phyloP scores from a whole-genome alignment of 2,113 vertebrate species.

The Platysteira castanea region DNA sequence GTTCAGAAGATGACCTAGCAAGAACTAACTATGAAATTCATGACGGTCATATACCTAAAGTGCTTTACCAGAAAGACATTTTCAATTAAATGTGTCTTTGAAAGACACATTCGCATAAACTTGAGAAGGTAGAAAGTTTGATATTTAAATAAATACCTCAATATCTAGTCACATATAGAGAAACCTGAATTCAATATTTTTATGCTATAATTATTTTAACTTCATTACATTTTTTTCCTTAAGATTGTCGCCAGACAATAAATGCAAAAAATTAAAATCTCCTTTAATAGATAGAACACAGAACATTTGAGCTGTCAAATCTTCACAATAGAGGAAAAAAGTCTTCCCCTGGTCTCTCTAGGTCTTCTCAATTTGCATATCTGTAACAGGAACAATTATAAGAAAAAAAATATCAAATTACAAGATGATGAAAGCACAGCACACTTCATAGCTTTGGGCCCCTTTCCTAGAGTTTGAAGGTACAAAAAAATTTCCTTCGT shows the following conservation, averaged over 20 bases:
- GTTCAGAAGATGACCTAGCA: background rate
- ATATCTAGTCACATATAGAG: background rate
- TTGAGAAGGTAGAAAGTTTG: background rate
- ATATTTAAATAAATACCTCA: background rate
- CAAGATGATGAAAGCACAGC: background rate
- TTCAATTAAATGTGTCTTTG: background rate
- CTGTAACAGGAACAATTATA: constrained; percentile 18
- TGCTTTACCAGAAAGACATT: background rate
- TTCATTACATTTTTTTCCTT: background rate
- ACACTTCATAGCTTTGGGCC: background rate
- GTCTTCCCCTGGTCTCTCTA: background rate
- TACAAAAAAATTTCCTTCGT: background rate
- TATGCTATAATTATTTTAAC: background rate
- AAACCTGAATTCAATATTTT: background rate
- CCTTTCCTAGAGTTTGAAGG: background rate
- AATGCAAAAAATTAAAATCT: background rate
- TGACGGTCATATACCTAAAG: background rate
- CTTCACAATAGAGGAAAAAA: background rate
- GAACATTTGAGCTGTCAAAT: background rate
- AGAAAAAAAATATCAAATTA: background rate
- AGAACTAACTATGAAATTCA: background rate
- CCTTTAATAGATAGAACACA: background rate
- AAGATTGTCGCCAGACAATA: background rate
- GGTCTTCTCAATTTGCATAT: constrained; percentile 2
- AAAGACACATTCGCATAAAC: background rate